Conservation (phyloP, 2,888 invertebrate species). For the Polylopha cassiicola region DNA sequence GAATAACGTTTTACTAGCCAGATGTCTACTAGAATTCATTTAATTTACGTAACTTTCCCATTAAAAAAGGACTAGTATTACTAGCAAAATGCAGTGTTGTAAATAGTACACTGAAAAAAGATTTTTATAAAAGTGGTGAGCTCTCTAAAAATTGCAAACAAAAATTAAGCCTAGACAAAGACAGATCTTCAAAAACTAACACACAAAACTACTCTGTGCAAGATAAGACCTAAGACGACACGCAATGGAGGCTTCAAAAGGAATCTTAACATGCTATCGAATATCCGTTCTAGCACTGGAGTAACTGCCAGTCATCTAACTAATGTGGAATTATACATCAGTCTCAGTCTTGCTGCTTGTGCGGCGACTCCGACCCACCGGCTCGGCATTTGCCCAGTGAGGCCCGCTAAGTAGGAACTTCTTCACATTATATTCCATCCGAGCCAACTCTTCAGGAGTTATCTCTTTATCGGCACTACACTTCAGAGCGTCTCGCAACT, state of each 20-base stretch:
- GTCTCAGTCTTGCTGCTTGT: slow-evolving; percentile 77
- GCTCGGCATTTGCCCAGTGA: slow-evolving; percentile 54
- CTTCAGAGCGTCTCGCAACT: slow-evolving; percentile 45
- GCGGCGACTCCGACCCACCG: slow-evolving; percentile 56
- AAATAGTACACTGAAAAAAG: slow-evolving; percentile 1
- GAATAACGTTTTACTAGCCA: too few relatives aligned
- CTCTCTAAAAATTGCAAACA: too few relatives aligned
- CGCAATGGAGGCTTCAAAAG: background rate
- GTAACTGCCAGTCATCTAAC: slow-evolving; percentile 35
- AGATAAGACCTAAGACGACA: background rate
- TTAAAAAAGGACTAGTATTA: too few relatives aligned
- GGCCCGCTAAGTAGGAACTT: slow-evolving; percentile 81
- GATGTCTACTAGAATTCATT: too few relatives aligned
- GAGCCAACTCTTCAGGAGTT: slow-evolving; percentile 79
- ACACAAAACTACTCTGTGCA: slow-evolving; percentile 12
- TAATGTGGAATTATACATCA: slow-evolving; percentile 66
- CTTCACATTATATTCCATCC: slow-evolving; percentile 88
- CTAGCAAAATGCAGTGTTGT: too few relatives aligned
- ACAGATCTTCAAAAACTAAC: slow-evolving; percentile 9
- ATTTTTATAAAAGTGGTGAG: too few relatives aligned
- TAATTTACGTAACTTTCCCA: too few relatives aligned
- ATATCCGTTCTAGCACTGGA: slow-evolving; percentile 30
- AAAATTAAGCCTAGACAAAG: slow-evolving; percentile 14
- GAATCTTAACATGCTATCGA: slow-evolving; percentile 24
- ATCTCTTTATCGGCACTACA: slow-evolving; percentile 58